Base-by-base conservation (phyloP, 2,888 invertebrate genomes). In the Conus canariensis region DNA sequence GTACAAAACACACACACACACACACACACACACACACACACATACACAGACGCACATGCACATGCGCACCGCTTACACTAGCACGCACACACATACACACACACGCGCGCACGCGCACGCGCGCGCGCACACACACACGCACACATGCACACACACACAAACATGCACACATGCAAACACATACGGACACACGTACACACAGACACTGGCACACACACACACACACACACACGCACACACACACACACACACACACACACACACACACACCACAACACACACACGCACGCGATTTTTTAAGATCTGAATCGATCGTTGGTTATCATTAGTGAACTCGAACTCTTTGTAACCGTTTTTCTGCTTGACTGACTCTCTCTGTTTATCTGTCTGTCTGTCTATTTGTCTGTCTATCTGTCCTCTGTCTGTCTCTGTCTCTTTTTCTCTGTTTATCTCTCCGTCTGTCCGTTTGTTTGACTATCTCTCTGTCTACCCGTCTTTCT, bases 21-120 rank as follows among this genome's bases (percentile, higher is more conserved):
- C 82, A 58, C 82, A 58, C 19, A 16, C 82, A 83, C 82, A 4
- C 82, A 83, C 82, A 83, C 82, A 58, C 82, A 83, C 56, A 58
- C 82, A 80, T 45, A 80, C 80, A 80, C 9, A 30, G 3, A 64
- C 60, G 4, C 60, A 45, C 45, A 45, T 4, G 4, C 45, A 64
- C 60, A 30, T 30, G 30, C 30, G 30, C 30, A 30, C 30, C 30
- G 30, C 30, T 1, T 30, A 30, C 30, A 30, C 30, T 30, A 2
- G 30, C 30, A 64, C 60, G 4, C 60, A 64, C 74, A 74, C 74
- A 74, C 74, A 74, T 22, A 74, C 74, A 74, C 74, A 45, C 45
- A 45, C 2, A 45, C 45, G 45, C 45, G 4, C 45, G 4, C 45
- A 45, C 45, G 45, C 45, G 45, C 45, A 45, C 45, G 16, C 7